Conservation (phyloP, 1,140 invertebrate species). For the Lethocerus indicus region DNA sequence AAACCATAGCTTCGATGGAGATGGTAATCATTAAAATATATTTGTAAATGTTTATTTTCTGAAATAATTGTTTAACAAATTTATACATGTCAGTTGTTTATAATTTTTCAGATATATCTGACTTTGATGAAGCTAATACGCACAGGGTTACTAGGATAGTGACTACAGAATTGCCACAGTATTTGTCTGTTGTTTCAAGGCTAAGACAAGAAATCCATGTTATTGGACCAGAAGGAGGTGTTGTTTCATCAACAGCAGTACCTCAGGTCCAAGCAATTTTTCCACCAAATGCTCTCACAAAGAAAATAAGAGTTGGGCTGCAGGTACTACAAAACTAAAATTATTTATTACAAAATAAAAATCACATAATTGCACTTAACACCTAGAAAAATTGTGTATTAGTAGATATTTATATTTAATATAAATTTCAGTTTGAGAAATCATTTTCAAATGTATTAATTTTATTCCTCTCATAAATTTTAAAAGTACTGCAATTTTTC, state of each 20-base stretch:
- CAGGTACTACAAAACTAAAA: conserved; percentile 41
- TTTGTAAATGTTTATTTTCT: no score
- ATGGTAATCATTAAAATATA: conserved; percentile 47
- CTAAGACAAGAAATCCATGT: conserved; percentile 85
- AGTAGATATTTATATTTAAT: background rate
- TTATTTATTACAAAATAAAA: background rate
- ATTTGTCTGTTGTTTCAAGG: conserved; percentile 86
- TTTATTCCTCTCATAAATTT: no score
- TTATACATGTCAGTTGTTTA: background rate
- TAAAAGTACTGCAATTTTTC: no score
- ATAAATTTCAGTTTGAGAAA: background rate
- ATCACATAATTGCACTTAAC: background rate
- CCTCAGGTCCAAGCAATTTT: conserved; percentile 92
- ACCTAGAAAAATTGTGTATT: background rate
- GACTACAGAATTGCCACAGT: conserved; percentile 91
- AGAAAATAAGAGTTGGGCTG: conserved; percentile 88
- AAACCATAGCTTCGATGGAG: conserved; percentile 87
- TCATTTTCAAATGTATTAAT: background rate
- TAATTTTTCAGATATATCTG: background rate
- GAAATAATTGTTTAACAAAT: no score
- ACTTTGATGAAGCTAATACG: background rate
- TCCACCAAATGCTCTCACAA: conserved; percentile 81
- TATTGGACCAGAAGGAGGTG: conserved; percentile 87
- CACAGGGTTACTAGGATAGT: conserved; percentile 71
- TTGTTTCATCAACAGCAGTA: conserved; percentile 84